Percentiles rank a stretch among this genome's conserved stretches.
phyloP scores from a whole-genome alignment of 2,113 vertebrate genomes.

The Okapia johnstoni region DNA sequence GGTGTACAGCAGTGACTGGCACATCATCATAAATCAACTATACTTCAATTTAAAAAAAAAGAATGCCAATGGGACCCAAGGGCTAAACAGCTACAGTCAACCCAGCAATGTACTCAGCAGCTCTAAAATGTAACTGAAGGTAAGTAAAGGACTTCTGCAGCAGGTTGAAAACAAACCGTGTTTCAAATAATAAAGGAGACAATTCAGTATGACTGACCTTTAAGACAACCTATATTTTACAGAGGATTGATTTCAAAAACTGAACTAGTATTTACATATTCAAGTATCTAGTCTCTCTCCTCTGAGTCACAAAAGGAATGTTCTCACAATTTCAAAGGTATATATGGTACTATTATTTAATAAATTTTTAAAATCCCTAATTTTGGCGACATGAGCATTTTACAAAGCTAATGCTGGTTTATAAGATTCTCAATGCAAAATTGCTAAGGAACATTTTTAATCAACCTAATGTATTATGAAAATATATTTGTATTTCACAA shows the following conservation, averaged over 20 bases:
- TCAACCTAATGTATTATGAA: background rate
- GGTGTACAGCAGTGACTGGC: background rate
- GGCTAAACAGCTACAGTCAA: slow-evolving; percentile 6
- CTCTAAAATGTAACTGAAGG: background rate
- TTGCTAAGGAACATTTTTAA: background rate
- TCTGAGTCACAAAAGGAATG: slow-evolving; percentile 28
- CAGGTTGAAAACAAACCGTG: slow-evolving; percentile 32
- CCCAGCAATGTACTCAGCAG: background rate
- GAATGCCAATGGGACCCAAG: background rate
- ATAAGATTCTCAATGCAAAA: background rate
- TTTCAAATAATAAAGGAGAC: slow-evolving; percentile 45
- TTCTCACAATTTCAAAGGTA: slow-evolving; percentile 29
- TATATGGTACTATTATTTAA: background rate
- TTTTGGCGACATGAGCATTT: slow-evolving; percentile 16
- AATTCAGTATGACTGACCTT: slow-evolving; percentile 22
- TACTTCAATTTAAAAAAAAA: background rate
- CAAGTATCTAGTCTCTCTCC: slow-evolving; percentile 11
- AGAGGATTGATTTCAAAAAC: slow-evolving; percentile 47
- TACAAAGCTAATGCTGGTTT: background rate
- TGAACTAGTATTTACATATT: slow-evolving; percentile 41
- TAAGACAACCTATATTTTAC: slow-evolving; percentile 31
- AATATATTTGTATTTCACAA: slow-evolving; percentile 20
- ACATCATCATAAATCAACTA: background rate
- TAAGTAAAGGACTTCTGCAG: slow-evolving; percentile 34
- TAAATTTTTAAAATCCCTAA: background rate